Percentiles rank a stretch among this genome's conserved stretches.
Evolutionary conservation across 2,888 invertebrate species (phyloP).

Genomic region (Resseliella maxima): DNA sequence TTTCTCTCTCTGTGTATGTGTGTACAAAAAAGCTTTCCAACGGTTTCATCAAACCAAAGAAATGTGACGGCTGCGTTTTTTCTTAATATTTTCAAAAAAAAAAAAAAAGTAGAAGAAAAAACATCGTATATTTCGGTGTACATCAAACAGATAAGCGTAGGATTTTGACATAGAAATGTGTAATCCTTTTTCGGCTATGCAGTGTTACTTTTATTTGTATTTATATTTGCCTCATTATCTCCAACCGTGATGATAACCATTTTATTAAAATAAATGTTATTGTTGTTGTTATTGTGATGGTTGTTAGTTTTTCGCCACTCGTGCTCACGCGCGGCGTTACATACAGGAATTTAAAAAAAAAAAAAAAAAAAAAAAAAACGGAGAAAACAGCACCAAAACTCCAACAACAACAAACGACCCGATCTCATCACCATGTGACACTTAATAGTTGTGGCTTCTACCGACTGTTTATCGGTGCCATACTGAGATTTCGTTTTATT

Average conservation of each 20-base stretch:
- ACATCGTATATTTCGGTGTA: constrained; percentile 19
- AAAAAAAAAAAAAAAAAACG: not conserved
- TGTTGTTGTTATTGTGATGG: not conserved
- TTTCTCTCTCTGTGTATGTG: no score
- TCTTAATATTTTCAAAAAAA: not conserved
- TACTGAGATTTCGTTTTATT: constrained; percentile 42
- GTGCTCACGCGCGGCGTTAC: not conserved
- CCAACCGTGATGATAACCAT: constrained; percentile 53
- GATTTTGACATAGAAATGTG: constrained; percentile 29
- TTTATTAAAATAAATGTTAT: constrained; percentile 51
- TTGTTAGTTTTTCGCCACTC: not conserved
- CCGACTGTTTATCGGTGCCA: constrained; percentile 28
- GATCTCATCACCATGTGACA: constrained; percentile 18
- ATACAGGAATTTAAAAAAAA: not conserved
- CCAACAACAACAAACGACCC: no score
- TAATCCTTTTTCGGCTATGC: not conserved
- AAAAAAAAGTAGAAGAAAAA: no score
- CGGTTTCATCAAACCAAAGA: not conserved
- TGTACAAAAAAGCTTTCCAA: not conserved
- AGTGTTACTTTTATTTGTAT: constrained; percentile 42
- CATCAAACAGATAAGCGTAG: constrained; percentile 18
- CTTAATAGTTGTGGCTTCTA: not conserved
- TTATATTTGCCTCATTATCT: constrained; percentile 41
- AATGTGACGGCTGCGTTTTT: constrained; percentile 19
- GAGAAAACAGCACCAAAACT: no score